Base-by-base conservation (phyloP, 1,140 invertebrate genomes). In the Cotesia typhae region DNA sequence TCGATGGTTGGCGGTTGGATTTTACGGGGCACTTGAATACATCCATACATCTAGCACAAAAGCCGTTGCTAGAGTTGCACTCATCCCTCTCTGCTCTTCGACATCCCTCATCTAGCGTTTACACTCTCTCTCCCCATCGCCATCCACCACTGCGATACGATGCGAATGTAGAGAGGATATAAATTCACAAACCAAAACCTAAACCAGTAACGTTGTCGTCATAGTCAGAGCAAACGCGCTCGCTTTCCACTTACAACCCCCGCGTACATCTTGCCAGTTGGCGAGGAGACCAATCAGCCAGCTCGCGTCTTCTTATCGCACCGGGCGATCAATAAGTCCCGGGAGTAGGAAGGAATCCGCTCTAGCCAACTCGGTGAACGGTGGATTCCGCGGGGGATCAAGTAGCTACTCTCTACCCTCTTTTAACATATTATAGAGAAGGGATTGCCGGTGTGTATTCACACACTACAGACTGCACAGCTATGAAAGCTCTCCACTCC, bases 321-420 rank as follows among this genome's bases (percentile, higher is more conserved):
- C 70, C 74, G 75, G 47, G 73, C 84, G 84, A 86, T 86, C 84
- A 85, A 86, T 85, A 85, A 85, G 84, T 85, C 83, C 78, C 82
- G 84, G 82, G 83, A 84, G 84, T 77, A 84, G 82, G 79, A 85
- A 86, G 85, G 83, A 86, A 84, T 86, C 79, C 82, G 78, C 79
- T 47, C 41, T 47, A 47, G 6, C 10, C 41, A 47, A 47, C 41
- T 81, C 81, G 78, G 74, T 74, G 73, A 74, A 60, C 14, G 14
- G n/a, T 37, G 14, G 14, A 28, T 37, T 14, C 41, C 14, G 63
- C 70, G 68, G 63, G 14, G 59, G 72, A 73, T 74, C 73, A 76
- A 20, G 75, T 35, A 36, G 52, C 35, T 47, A 47, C 41, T 47
- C 41, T 47, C 41, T 47, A 47, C 41, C 41, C 41, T 47, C 41